A percentile compares a stretch with the other conserved stretches of the same genome.
These are phyloP conservation scores for Cryptotis parvus DNA, from an alignment of 2,113 vertebrate genomes.

Conservation along the genomic window DNA sequence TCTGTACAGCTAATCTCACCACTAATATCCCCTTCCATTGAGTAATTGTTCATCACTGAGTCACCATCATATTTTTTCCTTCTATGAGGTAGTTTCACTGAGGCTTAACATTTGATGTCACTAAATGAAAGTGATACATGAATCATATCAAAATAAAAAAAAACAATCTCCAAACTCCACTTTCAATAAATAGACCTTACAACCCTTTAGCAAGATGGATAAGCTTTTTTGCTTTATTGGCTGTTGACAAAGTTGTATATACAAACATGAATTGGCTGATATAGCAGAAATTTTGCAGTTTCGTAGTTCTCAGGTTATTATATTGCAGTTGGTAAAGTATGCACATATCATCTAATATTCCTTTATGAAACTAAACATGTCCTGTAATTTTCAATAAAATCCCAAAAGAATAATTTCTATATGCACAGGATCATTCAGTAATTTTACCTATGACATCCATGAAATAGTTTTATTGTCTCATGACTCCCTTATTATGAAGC, in stretches of 20 bases:
- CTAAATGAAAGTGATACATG: constrained; percentile 77
- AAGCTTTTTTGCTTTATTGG: constrained; percentile 82
- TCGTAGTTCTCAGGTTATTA: constrained; percentile 64
- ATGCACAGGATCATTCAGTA: constrained; percentile 40
- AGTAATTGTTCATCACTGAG: constrained; percentile 74
- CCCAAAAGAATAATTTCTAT: constrained; percentile 40
- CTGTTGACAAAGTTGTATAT: constrained; percentile 80
- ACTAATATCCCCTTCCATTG: constrained; percentile 53
- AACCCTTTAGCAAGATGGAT: constrained; percentile 72
- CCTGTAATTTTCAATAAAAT: constrained; percentile 67
- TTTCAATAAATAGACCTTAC: constrained; percentile 81
- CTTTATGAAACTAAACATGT: constrained; percentile 72
- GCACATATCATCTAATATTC: constrained; percentile 40
- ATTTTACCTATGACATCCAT: constrained; percentile 40
- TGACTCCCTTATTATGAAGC: constrained; percentile 65
- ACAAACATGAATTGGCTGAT: constrained; percentile 76
- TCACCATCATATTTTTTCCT: constrained; percentile 71
- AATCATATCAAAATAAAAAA: constrained; percentile 76
- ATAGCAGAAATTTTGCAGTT: constrained; percentile 71
- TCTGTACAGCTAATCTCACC: constrained; percentile 20
- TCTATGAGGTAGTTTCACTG: constrained; percentile 78
- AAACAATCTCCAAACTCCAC: constrained; percentile 58
- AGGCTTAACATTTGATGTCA: constrained; percentile 76
- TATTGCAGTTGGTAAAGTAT: constrained; percentile 60
- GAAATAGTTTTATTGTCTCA: constrained; percentile 64